Evolutionary conservation across 2,797 vertebrate species (phyloP).

Genomic region (Apodemus agrarius): DNA sequence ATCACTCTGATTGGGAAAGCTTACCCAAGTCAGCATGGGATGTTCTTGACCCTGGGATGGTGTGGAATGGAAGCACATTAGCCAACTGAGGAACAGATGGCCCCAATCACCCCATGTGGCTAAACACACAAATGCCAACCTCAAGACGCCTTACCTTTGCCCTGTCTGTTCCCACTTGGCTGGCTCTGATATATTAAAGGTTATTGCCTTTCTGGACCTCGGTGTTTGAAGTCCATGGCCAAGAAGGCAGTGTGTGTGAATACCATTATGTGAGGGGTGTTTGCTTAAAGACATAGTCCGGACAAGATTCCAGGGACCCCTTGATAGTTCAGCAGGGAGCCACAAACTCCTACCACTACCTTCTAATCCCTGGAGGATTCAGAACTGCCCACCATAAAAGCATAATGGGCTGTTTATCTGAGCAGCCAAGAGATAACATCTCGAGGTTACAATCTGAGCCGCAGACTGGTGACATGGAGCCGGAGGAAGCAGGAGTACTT

Average conservation of each 20-base stretch:
- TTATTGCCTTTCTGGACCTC: constrained; percentile 86
- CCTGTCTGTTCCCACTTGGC: constrained; percentile 83
- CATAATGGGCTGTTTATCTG: constrained; percentile 87
- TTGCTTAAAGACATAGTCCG: constrained; percentile 85
- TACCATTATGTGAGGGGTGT: constrained; percentile 86
- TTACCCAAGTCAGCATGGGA: constrained; percentile 75
- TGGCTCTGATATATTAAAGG: constrained; percentile 84
- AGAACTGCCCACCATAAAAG: constrained; percentile 86
- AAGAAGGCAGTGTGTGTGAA: constrained; percentile 87
- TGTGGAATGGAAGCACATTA: constrained; percentile 85
- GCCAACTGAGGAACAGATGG: constrained; percentile 88
- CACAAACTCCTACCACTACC: constrained; percentile 85
- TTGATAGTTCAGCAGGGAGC: constrained; percentile 83
- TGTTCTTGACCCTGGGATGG: constrained; percentile 82
- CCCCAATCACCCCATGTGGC: constrained; percentile 88
- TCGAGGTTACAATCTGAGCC: constrained; percentile 86
- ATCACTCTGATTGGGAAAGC: constrained; percentile 72
- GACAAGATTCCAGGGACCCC: constrained; percentile 78
- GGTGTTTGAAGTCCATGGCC: constrained; percentile 90
- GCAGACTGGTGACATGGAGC: constrained; percentile 78
- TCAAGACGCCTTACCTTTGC: constrained; percentile 87
- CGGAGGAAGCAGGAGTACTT: constrained; percentile 75
- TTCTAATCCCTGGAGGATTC: constrained; percentile 86
- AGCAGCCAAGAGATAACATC: constrained; percentile 85
- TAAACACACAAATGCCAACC: constrained; percentile 88